Evolutionary conservation across 2,113 vertebrate species (phyloP), one percentile per base, ranked within the genome.

Genomic region (Caracal caracal): DNA sequence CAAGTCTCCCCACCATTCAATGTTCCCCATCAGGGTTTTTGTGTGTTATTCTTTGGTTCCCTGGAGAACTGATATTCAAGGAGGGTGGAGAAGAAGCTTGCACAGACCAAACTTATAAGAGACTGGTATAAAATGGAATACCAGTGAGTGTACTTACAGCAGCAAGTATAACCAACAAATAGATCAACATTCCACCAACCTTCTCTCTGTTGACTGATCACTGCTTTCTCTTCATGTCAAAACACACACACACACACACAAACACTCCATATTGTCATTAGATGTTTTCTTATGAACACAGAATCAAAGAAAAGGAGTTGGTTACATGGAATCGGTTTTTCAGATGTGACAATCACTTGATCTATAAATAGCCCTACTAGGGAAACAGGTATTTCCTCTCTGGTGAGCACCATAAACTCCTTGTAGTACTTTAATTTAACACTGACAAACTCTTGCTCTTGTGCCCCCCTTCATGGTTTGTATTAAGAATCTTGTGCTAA

Each of bases 171-270:
- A 37, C 16, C 49, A 68, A 56, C 47, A 68, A 68, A 59, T 37
- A 90, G 70, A 56, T 19, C 9, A 90, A n/a, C 65, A 76, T 56
- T 4, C 49, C 15, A 61, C 19, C 19, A 76, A 22, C 17, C 16
- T 71, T 49, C 15, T 82, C n/a, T 20, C 7, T 56, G 16, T 17
- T 65, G 59, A 68, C 17, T 30, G 16, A 90, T 84, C 35, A 94
- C 20, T 82, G 4, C 10, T 8, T 89, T 75, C 1, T 79, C 59
- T n/a, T 93, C 40, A 33, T 37, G 17, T 49, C 65, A 80, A 78
- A 15, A 49, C 5, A 12, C 12, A n/a, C 0, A 0, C 0, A 0
- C 0, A 76, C 5, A n/a, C 22, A 56, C 63, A 43, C 35, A 53
- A 22, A 63, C 26, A 68, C 4, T 10, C 65, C 35, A 68, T 28